Percentiles rank a stretch among this genome's conserved stretches.
phyloP scores from a whole-genome alignment of 2,888 invertebrate genomes.

The Magallana nippona region DNA sequence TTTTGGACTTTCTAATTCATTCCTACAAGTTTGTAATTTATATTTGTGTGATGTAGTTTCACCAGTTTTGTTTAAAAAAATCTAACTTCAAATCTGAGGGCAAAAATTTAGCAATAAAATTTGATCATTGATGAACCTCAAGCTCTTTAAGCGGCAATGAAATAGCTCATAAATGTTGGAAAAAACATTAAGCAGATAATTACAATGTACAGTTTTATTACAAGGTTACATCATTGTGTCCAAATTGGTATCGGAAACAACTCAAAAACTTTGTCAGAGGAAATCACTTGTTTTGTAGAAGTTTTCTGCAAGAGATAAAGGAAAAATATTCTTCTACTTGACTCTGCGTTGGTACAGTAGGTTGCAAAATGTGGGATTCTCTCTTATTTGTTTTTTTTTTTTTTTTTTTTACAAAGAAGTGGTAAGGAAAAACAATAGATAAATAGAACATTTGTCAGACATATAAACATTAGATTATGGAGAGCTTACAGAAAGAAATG shows the following conservation, averaged over 20 bases:
- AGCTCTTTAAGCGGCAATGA: not conserved
- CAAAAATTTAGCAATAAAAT: not conserved
- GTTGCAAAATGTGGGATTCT: not conserved
- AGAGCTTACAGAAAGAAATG: not conserved
- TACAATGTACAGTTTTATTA: conserved; percentile 3
- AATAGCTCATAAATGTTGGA: not conserved
- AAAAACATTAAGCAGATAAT: conserved; percentile 19
- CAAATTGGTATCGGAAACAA: not conserved
- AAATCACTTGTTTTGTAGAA: not conserved
- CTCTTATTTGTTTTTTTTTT: not conserved
- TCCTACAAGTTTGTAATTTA: no score
- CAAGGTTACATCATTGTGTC: conserved; percentile 1
- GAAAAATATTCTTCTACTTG: no score
- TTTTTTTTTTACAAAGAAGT: not conserved
- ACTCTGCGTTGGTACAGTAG: no score
- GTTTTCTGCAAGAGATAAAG: not conserved
- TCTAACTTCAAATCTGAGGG: no score
- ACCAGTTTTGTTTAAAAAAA: no score
- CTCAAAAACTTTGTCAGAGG: not conserved
- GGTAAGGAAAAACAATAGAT: not conserved
- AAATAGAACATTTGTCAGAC: conserved; percentile 7
- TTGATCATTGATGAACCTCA: not conserved
- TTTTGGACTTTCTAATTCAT: no score
- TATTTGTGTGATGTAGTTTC: no score
- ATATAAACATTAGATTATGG: not conserved